Base-by-base conservation (phyloP, 1,140 invertebrate species). In the Eufriesea mexicana region DNA sequence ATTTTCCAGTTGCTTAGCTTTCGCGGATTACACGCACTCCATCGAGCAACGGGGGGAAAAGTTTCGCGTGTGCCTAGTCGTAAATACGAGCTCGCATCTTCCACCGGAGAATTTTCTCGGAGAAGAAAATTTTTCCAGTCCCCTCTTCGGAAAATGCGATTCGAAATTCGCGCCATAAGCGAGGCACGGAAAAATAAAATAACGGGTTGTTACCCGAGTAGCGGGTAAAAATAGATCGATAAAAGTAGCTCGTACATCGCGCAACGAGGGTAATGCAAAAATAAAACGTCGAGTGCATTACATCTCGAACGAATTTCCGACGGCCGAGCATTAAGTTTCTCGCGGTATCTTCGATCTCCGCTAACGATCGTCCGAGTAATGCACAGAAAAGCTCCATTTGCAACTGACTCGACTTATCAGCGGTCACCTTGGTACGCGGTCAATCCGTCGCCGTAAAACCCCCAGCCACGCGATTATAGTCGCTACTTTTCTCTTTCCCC, bases 371-470 rank as follows among this genome's bases (percentile, higher is more conserved):
- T 55, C 23, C 71, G 14, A 59, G 35, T 42, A 77, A 64, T 55
- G 51, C 62, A 66, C 18, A 68, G 61, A 67, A 78, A 66, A 57
- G 49, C 54, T 61, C 57, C 67, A 61, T 70, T 70, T 72, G n/a
- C 47, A 64, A 79, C n/a, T 51, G 51, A 54, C 70, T 72, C 68
- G 57, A 61, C 54, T 23, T 61, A 61, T 72, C 57, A 49, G 18
- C 66, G 66, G 28, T n/a, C 59, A 49, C 74, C 68, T 70, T n/a
- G 25, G 67, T 79, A 62, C 47, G 55, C 55, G 68, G 25, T 68
- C 35, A 42, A 67, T 71, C 47, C 51, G n/a, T 23, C 59, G 54
- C 64, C 66, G 62, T 84, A 55, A 86, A 80, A 79, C 28, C 62
- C 35, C 28, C 51, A n/a, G 49, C 10, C 70, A 35, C 54, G 72